Base-by-base conservation (phyloP, 1,140 invertebrate genomes). In the Drosophila kurseongensis region DNA sequence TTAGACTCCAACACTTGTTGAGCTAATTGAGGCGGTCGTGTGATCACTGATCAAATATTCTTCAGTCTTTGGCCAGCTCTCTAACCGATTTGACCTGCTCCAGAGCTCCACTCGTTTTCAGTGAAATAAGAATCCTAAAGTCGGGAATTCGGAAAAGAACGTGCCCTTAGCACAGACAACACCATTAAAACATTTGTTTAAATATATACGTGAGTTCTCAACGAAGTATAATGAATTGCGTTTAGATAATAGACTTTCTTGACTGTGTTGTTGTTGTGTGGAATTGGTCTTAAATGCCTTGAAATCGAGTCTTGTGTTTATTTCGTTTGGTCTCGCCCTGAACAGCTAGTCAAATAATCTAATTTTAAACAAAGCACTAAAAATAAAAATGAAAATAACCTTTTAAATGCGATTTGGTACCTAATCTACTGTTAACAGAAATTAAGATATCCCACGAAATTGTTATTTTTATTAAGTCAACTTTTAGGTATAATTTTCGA, bases 11-110 rank as follows among this genome's bases (percentile, higher is more conserved):
- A 7, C 51, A 52, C 29, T 75, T 54, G 73, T 88, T 75, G 44
- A 78, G 51, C 62, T 69, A 88, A 86, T 86, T 86, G 67, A 72
- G 45, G 23, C 35, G 32, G 67, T 88, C 75, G 82, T 81, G 68
- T 85, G 82, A 85, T 58, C 45, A 66, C 35, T 40, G 62, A 75
- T 66, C 58, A 62, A 50, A 48, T 56, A 35, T n/a, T 63, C 65
- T 71, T 68, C 69, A 86, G 83, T 86, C 69, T 88, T 65, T 44
- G 27, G 36, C 42, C 55, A 75, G 66, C 71, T 61, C 0, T 41
- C 58, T 47, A 55, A 57, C 69, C 36, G 71, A 56, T 52, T 63
- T 57, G 57, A 52, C 6, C 14, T 68, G 5, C 12, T 52, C 27
- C 45, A 35, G 45, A 61, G 47, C 29, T 63, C 9, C 23, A 35